These are phyloP conservation scores for Callorhinus ursinus DNA, from an alignment of 2,113 vertebrate genomes.

Conservation along the genomic window DNA sequence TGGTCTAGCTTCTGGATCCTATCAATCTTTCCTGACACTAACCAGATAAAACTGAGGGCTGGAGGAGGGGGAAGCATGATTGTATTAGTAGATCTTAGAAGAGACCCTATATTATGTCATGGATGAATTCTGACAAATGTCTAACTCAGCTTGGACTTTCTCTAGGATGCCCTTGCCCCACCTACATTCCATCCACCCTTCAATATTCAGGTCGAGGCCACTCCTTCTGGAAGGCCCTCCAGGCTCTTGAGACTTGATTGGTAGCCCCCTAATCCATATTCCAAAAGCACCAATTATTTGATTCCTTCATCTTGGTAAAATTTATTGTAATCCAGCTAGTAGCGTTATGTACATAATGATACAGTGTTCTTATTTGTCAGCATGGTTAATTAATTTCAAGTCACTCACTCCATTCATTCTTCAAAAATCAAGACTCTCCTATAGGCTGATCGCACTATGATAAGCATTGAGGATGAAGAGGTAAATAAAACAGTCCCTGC, in stretches of 20 bases:
- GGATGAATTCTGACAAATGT: neutral
- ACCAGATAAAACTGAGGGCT: neutral
- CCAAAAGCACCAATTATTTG: neutral
- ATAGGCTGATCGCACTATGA: neutral
- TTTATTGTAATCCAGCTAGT: neutral
- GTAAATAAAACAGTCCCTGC: neutral
- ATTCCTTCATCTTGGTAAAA: neutral
- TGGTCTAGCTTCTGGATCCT: neutral
- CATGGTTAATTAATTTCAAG: neutral
- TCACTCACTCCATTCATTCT: neutral
- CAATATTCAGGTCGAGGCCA: neutral
- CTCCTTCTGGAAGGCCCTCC: neutral
- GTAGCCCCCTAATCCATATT: neutral
- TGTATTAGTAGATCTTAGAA: neutral
- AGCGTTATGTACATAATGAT: neutral
- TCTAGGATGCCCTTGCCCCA: neutral
- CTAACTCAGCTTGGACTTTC: neutral
- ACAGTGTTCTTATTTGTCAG: neutral
- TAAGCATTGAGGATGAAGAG: neutral
- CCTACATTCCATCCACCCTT: neutral
- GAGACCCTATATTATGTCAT: neutral
- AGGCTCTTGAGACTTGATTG: neutral
- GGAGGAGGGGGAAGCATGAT: neutral
- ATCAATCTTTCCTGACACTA: neutral
- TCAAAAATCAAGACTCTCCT: constrained; percentile 9